A percentile compares a stretch with the other conserved stretches of the same genome.
Evolutionary conservation across 2,797 vertebrate genomes (phyloP).

Genomic region (Hirundo rustica): DNA sequence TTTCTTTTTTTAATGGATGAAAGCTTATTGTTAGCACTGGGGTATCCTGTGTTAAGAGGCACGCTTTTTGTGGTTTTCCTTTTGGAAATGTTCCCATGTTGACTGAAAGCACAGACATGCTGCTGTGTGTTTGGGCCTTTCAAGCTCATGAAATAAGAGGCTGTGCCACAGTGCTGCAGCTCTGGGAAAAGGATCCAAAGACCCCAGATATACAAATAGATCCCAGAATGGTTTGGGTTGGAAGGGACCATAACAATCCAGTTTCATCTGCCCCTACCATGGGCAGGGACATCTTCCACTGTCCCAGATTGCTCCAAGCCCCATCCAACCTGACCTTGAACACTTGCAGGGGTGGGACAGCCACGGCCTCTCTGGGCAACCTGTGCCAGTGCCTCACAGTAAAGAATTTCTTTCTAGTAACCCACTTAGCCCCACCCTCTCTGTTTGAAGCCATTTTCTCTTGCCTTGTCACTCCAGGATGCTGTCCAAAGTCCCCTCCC

Average conservation of each 20-base stretch:
- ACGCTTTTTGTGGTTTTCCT: constrained; percentile 6
- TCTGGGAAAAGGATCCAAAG: neutral
- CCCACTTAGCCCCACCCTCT: neutral
- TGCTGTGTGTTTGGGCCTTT: neutral
- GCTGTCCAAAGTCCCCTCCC: neutral
- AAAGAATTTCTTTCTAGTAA: neutral
- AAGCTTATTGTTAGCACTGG: neutral
- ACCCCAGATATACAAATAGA: neutral
- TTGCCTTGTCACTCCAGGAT: neutral
- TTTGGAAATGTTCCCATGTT: neutral
- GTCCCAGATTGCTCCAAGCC: neutral
- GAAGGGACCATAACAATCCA: no score
- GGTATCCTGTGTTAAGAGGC: neutral
- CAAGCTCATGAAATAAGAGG: neutral
- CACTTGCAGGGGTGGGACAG: neutral
- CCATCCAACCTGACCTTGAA: neutral
- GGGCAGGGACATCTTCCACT: neutral
- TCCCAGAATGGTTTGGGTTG: neutral
- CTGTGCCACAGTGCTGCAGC: neutral
- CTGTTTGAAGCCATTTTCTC: neutral
- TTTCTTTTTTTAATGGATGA: neutral
- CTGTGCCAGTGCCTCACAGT: neutral
- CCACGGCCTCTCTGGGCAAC: neutral
- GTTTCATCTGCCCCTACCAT: accelerated
- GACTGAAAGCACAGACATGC: neutral